Evolutionary conservation across 2,797 vertebrate species (phyloP).

Genomic region (Galagoides demidoff): DNA sequence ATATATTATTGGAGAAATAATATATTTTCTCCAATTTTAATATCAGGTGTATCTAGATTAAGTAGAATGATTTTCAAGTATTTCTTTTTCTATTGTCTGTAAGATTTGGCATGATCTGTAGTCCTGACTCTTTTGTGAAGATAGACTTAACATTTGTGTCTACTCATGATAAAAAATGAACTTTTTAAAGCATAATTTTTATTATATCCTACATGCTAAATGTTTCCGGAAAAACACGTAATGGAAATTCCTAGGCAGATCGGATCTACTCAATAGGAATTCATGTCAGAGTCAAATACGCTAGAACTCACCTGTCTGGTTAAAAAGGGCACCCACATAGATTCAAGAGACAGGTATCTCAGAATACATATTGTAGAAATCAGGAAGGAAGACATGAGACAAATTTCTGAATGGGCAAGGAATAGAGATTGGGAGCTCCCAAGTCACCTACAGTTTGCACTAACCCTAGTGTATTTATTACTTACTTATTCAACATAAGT

Average conservation of each 20-base stretch:
- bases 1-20: too few species aligned
- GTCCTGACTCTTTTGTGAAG: conserved; percentile 6
- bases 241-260: conserved; percentile 32
- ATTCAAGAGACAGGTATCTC: not conserved
- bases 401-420: not conserved
- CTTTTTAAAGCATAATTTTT: conserved; percentile 51
- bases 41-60: too few species aligned
- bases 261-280: conserved; percentile 25
- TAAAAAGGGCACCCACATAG: not conserved
- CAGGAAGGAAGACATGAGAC: not conserved
- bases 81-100: too few species aligned
- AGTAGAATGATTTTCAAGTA: too few species aligned
- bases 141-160: not conserved
- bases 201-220: conserved; percentile 33
- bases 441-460: not conserved
- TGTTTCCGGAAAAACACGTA: conserved; percentile 46
- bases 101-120: not conserved
- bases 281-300: conserved; percentile 26
- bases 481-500: not conserved
- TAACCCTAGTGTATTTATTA: not conserved
- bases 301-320: conserved; percentile 8
- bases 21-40: too few species aligned
- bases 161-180: not conserved
- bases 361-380: conserved; percentile 24
- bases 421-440: not conserved